phyloP scores from a whole-genome alignment of 2,797 vertebrate genomes.

The Pantherophis vulpinus region DNA sequence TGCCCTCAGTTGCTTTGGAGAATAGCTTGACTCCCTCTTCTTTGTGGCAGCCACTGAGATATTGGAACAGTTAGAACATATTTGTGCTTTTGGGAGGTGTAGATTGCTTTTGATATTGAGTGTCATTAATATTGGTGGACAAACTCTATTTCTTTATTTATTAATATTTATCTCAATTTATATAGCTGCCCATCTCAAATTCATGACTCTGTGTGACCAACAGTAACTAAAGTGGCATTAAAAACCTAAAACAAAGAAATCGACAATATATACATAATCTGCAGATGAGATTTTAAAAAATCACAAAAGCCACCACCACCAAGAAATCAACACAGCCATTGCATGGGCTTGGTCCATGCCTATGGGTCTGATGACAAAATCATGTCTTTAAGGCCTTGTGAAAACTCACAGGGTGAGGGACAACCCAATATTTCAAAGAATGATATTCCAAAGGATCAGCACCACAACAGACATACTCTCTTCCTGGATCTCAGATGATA shows the following conservation, averaged over 20 bases:
- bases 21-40: not conserved
- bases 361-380: too few relatives aligned
- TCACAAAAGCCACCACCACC: too few relatives aligned
- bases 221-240: too few relatives aligned
- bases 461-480: not conserved
- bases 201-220: not conserved
- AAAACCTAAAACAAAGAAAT: too few relatives aligned
- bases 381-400: too few relatives aligned
- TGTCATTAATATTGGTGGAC: not conserved
- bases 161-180: not conserved
- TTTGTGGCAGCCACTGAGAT: not conserved
- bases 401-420: too few relatives aligned
- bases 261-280: too few relatives aligned
- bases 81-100: not conserved
- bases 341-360: too few relatives aligned
- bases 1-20: too few relatives aligned
- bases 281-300: too few relatives aligned
- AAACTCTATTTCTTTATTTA: not conserved
- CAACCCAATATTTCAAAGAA: not conserved
- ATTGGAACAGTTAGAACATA: not conserved
- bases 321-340: too few relatives aligned
- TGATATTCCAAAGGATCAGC: not conserved
- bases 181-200: not conserved
- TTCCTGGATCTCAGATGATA: not conserved
- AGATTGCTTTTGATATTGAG: not conserved